These are phyloP conservation scores for Octodon degus DNA, from an alignment of 2,113 vertebrate genomes.

Conservation along the genomic window DNA sequence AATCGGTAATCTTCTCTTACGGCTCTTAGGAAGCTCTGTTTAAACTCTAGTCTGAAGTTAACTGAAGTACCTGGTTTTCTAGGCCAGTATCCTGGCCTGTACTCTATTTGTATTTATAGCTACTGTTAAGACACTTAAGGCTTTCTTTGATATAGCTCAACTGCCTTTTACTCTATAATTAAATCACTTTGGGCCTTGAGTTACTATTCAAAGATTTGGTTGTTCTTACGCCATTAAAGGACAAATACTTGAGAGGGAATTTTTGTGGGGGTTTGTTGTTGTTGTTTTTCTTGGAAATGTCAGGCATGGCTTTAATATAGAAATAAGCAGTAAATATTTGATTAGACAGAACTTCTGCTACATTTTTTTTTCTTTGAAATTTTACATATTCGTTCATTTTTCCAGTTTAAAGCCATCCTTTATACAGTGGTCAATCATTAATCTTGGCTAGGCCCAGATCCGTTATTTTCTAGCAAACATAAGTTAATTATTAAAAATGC, in stretches of 20 bases:
- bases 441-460: neutral
- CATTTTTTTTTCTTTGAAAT: constrained; percentile 68
- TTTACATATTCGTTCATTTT: constrained; percentile 57
- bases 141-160: constrained; percentile 49
- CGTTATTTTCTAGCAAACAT: constrained; percentile 69
- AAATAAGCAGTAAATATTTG: constrained; percentile 54
- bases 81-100: constrained; percentile 4
- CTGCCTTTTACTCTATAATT: constrained; percentile 57
- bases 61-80: constrained; percentile 52
- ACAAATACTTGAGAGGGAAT: constrained; percentile 52
- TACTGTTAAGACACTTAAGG: constrained; percentile 28
- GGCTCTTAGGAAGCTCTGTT: constrained; percentile 58
- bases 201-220: constrained; percentile 59
- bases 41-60: constrained; percentile 57
- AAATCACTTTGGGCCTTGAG: constrained; percentile 55
- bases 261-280: neutral
- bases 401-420: constrained; percentile 45
- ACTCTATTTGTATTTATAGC: constrained; percentile 26
- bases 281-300: constrained; percentile 48
- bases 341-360: constrained; percentile 26
- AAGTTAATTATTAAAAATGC: constrained; percentile 26
- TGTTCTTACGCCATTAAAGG: constrained; percentile 15
- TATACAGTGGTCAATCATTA: constrained; percentile 49
- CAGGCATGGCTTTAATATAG: constrained; percentile 57
- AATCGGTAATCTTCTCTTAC: neutral